Base-by-base conservation (phyloP, 2,797 vertebrate species). In the Ctenopoma kingsleyae region DNA sequence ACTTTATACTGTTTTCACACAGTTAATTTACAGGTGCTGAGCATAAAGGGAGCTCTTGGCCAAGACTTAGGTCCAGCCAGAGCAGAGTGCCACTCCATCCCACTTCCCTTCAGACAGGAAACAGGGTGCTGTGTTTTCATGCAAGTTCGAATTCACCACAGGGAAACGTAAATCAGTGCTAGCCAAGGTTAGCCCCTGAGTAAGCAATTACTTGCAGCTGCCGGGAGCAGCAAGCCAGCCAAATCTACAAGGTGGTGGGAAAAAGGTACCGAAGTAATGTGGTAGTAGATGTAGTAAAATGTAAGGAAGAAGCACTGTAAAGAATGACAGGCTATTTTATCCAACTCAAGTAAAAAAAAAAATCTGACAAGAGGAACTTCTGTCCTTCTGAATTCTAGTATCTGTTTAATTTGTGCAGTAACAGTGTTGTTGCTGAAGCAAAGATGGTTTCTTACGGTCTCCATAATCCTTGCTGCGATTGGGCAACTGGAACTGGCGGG, bases 401-500 rank as follows among this genome's bases (percentile, higher is more conserved):
- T 72, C 49, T 66, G 65, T 70, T 53, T 67, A 55, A 80, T 73
- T 38, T 67, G 50, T 62, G 49, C 12, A 49, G 40, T 51, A 62
- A 57, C 8, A 48, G 54, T 20, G 48, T 19, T 64, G 32, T 63
- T 56, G 49, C 41, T 81, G 25, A 32, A 67, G 62, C 16, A 82
- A 75, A 79, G 56, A 35, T 6, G 54, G 44, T 81, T 82, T 49
- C 96, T 96, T 92, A 98, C 97, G 96, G 0, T 98, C 96, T 1
- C 93, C 95, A 59, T 97, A 97, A 85, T 98, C 96, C 87, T 97
- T 97, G 84, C 95, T 96, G 54, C 94, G 95, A 55, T 95, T 96
- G 73, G 96, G 95, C 82, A 97, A 87, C 75, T 96, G 96, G 83
- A 96, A 96, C 86, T 98, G 97, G 27, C 96, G 93, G 0, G 96